Base-by-base conservation (phyloP, 2,797 vertebrate species). In the Gallirallus australis region DNA sequence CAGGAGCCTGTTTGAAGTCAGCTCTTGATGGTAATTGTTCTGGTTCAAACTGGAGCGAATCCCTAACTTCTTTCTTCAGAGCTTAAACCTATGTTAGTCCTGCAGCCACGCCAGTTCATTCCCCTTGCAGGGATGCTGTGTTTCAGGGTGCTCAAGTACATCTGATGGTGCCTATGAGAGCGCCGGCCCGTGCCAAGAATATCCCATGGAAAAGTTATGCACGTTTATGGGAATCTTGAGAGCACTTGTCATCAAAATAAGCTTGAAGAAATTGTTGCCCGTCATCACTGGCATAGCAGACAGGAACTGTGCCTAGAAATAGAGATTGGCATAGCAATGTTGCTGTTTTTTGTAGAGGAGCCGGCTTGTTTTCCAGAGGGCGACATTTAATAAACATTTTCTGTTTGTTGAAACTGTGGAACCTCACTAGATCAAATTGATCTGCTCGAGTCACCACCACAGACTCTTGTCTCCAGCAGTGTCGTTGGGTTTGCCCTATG, bases 271-370 rank as follows among this genome's bases (percentile, higher is more conserved):
- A 64, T n/a, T 30, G 48, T 40, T 92, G 89, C 85, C 90, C 2
- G 0, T 54, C 68, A 11, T 35, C 20, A 2, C 79, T 71, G 90
- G 92, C 86, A 68, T 0, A 31, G 68, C 92, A 82, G 42, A 13
- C 82, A 33, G 86, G 86, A 86, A 25, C 90, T 12, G 39, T 71
- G 85, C 90, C 92, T 94, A 3, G 12, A 96, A 95, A 93, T 66
- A 96, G 94, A 71, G 82, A 88, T 33, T 71, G 95, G 93, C 95
- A 88, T 54, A 73, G 85, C 82, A 75, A 71, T 61, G 2, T n/a
- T 20, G 59, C 45, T 12, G 81, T 6, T 19, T 71, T 54, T 20
- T 4, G 53, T 52, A 60, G 85, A 64, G 61, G 59, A 83, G 61
- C 54, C 1, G 0, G 82, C 82, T 93, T 91, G 18, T 86, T 97